A percentile compares a stretch with the other conserved stretches of the same genome.
phyloP scores from a whole-genome alignment of 2,797 vertebrate species.

The Loris lydekkerianus region DNA sequence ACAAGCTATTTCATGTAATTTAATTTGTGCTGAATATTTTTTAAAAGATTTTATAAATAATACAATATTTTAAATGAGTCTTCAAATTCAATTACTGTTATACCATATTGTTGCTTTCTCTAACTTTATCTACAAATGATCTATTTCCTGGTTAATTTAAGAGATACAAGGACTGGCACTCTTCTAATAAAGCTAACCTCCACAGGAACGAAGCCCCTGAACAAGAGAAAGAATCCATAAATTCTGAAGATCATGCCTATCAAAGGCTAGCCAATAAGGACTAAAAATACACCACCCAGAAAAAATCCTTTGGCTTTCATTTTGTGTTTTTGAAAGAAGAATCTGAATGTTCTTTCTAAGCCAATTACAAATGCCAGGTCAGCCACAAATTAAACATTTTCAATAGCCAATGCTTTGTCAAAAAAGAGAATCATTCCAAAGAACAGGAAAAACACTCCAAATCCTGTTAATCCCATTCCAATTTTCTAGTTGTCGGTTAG shows the following conservation, averaged over 20 bases:
- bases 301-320: conserved; percentile 98
- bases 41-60: conserved; percentile 91
- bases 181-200: conserved; percentile 97
- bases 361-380: conserved; percentile 98
- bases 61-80: conserved; percentile 88
- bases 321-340: conserved; percentile 99
- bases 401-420: conserved; percentile 98
- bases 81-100: conserved; percentile 90
- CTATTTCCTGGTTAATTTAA: conserved; percentile 99
- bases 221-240: conserved; percentile 98
- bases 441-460: conserved; percentile 98
- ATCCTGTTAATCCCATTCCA: conserved; percentile 97
- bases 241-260: conserved; percentile 97
- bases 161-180: conserved; percentile 96
- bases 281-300: conserved; percentile 96
- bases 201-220: conserved; percentile 99
- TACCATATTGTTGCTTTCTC: conserved; percentile 99
- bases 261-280: conserved; percentile 98
- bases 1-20: conserved; percentile 88
- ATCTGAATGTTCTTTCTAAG: conserved; percentile 97
- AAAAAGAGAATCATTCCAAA: conserved; percentile 99
- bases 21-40: conserved; percentile 90
- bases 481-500: conserved; percentile 97
- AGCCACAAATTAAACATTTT: conserved; percentile 97
- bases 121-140: conserved; percentile 95